Conservation (phyloP, 1,140 invertebrate genomes). For the Phortica variegata region DNA sequence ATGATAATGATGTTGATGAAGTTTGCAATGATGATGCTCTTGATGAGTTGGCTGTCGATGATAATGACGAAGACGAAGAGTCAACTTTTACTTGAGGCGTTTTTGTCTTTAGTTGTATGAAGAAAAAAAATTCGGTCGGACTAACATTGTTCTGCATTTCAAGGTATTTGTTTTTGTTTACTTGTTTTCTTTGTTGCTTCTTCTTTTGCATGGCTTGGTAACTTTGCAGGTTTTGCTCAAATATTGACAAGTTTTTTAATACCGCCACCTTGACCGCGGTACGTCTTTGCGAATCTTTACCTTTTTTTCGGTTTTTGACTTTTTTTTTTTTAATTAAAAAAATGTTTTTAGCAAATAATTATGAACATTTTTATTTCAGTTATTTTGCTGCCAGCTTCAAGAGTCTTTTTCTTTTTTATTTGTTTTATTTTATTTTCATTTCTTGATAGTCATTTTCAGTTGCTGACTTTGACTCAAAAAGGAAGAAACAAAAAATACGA, state of each 20-base stretch:
- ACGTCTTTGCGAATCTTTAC: not conserved
- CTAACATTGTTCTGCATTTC: conserved; percentile 33
- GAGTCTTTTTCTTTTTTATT: too few relatives aligned
- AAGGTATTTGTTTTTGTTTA: conserved; percentile 45
- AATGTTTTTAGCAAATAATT: conserved; percentile 38
- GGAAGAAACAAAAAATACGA: conserved; percentile 4
- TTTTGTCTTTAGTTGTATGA: too few relatives aligned
- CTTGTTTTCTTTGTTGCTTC: conserved; percentile 2
- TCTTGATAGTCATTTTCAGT: conserved; percentile 2
- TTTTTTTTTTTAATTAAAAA: not conserved
- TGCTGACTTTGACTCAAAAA: conserved; percentile 3
- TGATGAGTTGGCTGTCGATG: too few relatives aligned
- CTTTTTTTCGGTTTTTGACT: conserved; percentile 19
- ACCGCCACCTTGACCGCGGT: not conserved
- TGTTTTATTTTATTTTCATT: too few relatives aligned
- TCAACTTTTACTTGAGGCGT: too few relatives aligned
- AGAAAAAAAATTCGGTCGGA: conserved; percentile 32
- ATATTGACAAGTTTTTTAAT: conserved; percentile 51
- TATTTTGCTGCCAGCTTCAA: too few relatives aligned
- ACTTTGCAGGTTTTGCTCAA: conserved; percentile 31
- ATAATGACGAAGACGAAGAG: too few relatives aligned
- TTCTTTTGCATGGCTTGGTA: conserved; percentile 28
- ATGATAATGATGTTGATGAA: not conserved
- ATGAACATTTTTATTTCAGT: conserved; percentile 46
- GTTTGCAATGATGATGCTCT: conserved; percentile 6